A percentile compares a stretch with the other conserved stretches of the same genome.
Conservation (phyloP, 64 coral and sea anemone species). For the Platygyra sinensis region DNA sequence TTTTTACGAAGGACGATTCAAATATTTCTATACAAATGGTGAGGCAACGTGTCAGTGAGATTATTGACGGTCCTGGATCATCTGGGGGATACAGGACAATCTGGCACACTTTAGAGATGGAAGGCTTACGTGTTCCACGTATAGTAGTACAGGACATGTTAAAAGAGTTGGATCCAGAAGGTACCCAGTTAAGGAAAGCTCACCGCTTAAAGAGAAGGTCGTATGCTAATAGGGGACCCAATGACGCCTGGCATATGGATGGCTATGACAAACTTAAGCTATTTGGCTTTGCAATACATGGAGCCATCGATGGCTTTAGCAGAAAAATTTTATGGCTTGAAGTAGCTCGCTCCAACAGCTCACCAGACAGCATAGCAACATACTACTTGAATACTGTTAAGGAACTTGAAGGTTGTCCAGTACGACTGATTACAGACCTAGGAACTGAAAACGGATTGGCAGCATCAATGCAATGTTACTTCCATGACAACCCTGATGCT, state of each 20-base stretch:
- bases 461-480: slow-evolving; percentile 33
- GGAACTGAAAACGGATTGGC: slow-evolving; percentile 45
- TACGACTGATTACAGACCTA: slow-evolving; percentile 37
- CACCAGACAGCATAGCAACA: slow-evolving; percentile 49
- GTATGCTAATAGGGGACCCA: slow-evolving; percentile 39
- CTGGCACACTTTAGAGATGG: slow-evolving; percentile 65
- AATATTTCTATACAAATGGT: slow-evolving; percentile 27
- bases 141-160: slow-evolving; percentile 52
- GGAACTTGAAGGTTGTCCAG: slow-evolving; percentile 7
- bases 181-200: slow-evolving; percentile 9
- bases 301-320: slow-evolving; percentile 49
- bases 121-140: slow-evolving; percentile 43
- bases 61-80: slow-evolving; percentile 58
- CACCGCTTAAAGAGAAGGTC: slow-evolving; percentile 27
- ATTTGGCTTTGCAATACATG: too few relatives aligned
- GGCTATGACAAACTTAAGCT: slow-evolving; percentile 54
- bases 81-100: slow-evolving; percentile 55
- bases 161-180: slow-evolving; percentile 64
- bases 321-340: slow-evolving; percentile 47
- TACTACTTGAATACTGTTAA: slow-evolving; percentile 16
- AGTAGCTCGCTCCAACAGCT: slow-evolving; percentile 38
- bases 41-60: slow-evolving; percentile 33
- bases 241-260: slow-evolving; percentile 56
- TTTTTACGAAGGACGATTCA: slow-evolving; percentile 36
- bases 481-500: slow-evolving; percentile 20